Conservation (phyloP, 2,797 vertebrate species). For the Chaunax sp. region DNA sequence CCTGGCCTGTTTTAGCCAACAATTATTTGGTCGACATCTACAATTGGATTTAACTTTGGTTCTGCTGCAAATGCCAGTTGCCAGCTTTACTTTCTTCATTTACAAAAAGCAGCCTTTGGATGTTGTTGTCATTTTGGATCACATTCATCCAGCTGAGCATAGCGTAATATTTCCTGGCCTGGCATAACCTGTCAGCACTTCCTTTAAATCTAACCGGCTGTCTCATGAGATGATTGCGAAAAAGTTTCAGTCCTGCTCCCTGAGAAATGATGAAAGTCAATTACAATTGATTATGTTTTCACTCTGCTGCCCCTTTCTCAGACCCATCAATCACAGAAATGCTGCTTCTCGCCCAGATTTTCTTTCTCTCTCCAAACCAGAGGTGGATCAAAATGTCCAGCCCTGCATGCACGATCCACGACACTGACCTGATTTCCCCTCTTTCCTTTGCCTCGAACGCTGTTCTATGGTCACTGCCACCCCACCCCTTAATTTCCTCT, state of each 20-base stretch:
- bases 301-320: conserved; percentile 19
- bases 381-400: conserved; percentile 51
- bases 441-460: conserved; percentile 58
- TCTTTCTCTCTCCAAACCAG: conserved; percentile 44
- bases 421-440: conserved; percentile 73
- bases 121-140: conserved; percentile 12
- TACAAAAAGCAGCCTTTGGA: conserved; percentile 4
- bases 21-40: background rate
- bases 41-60: conserved; percentile 8
- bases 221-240: conserved; percentile 39
- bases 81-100: conserved; percentile 19
- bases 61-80: conserved; percentile 1
- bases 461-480: conserved; percentile 50
- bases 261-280: conserved; percentile 50
- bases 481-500: conserved; percentile 60
- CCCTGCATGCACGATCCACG: conserved; percentile 58
- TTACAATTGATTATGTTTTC: conserved; percentile 53
- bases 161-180: conserved; percentile 22
- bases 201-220: conserved; percentile 31
- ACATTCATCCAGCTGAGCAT: conserved; percentile 24
- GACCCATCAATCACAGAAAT: conserved; percentile 43
- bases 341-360: conserved; percentile 28
- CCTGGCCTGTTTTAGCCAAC: conserved; percentile 26
- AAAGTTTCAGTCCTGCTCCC: conserved; percentile 39
- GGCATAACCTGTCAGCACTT: conserved; percentile 29